Base-by-base conservation (phyloP, 1,140 invertebrate species). In the Daktulosphaira vitifoliae region DNA sequence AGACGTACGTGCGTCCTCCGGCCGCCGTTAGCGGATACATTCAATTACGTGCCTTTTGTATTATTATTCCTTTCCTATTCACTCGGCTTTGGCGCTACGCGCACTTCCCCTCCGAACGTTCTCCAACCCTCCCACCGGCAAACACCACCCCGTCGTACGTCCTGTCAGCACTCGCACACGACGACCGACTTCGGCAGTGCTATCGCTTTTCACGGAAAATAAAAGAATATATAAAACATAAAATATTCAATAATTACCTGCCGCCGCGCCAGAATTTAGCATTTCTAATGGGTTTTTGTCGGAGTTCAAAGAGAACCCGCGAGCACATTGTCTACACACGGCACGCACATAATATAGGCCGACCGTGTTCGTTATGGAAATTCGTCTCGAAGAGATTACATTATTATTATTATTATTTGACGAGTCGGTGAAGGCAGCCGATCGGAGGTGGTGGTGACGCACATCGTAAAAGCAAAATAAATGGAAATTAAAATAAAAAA, bases 281-380 rank as follows among this genome's bases (percentile, higher is more conserved):
- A 48, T 62, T 62, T 62, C 42, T 62, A 62, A 62, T 62, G 56
- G 56, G 38, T 33, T 22, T 33, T 33, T 33, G 5, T 16, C n/a
- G 15, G 56, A 62, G 56, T 62, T 62, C 56, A 62, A 62, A 62
- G 56, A 62, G 25, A 29, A 9, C 25, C 53, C 53, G 53, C 53
- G 23, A 22, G 42, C 56, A 20, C 56, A 29, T 62, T 48, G 56
- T 46, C 56, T 48, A 29, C 54, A 15, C 33, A 15, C 51, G n/a
- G 11, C 50, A 29, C 49, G 13, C 15, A 16, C 20, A 6, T 9
- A 18, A 13, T 11, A 22, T 22, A 15, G 15, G 9, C 5, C 33
- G 38, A 18, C 38, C 56, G 56, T 22, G 56, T 48, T 62, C 56
- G 56, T 59, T 59, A 59, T 59, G 53, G 53, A 59, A 59, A 59